A percentile compares a stretch with the other conserved stretches of the same genome.
phyloP scores from a whole-genome alignment of 64 coral and sea anemone genomes.

The Stichodactyla mertensii region DNA sequence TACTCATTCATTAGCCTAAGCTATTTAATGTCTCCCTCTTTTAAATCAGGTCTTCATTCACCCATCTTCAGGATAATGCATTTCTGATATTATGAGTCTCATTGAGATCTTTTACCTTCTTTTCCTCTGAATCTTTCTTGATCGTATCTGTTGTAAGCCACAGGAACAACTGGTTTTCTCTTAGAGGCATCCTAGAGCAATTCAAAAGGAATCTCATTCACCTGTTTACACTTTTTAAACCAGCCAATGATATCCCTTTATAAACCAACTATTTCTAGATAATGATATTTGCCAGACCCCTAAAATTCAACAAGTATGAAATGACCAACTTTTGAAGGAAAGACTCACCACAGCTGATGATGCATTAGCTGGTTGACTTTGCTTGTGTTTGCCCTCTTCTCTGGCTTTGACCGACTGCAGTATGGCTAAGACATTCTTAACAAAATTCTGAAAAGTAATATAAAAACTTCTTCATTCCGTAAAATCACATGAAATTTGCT shows the following conservation, averaged over 20 bases:
- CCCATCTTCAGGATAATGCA: too few species aligned
- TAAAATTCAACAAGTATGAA: too few species aligned
- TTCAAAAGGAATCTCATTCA: neutral
- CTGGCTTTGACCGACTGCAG: slow-evolving; percentile 92
- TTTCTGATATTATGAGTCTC: neutral
- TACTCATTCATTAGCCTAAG: too few species aligned
- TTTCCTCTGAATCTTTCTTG: slow-evolving; percentile 96
- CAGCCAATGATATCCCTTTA: too few species aligned
- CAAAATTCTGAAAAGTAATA: slow-evolving; percentile 40
- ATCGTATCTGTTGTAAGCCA: slow-evolving; percentile 97
- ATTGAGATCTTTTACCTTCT: slow-evolving; percentile 55
- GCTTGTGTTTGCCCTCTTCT: slow-evolving; percentile 88
- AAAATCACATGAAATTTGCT: too few species aligned
- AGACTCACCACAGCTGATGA: neutral
- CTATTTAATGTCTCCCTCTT: too few species aligned
- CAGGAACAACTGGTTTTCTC: slow-evolving; percentile 75
- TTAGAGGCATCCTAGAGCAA: slow-evolving; percentile 42
- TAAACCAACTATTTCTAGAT: too few species aligned
- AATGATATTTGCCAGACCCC: too few species aligned
- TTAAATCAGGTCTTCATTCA: too few species aligned
- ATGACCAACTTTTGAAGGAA: neutral
- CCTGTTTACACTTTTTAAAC: too few species aligned
- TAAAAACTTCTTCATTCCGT: too few species aligned
- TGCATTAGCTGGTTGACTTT: slow-evolving; percentile 37
- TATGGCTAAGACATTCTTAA: slow-evolving; percentile 94